Evolutionary conservation across 2,797 vertebrate genomes (phyloP).

Genomic region (Acanthopagrus latus): DNA sequence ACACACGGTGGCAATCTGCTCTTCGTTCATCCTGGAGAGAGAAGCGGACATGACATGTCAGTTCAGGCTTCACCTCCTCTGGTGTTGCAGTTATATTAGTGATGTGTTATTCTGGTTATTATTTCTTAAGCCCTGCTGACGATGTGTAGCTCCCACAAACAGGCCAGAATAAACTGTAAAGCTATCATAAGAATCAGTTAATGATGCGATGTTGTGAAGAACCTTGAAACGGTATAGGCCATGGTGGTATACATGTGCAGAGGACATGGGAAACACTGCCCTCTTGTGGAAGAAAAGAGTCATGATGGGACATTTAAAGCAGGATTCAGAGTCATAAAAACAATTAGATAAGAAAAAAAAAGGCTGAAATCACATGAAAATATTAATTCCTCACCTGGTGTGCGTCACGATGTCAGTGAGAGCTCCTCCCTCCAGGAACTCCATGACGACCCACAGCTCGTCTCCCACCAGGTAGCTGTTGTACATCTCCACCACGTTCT

Average conservation of each 20-base stretch:
- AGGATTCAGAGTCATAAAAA: neutral
- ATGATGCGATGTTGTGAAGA: too few species aligned
- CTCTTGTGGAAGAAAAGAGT: conserved; percentile 59
- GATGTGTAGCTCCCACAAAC: neutral
- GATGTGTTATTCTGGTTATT: neutral
- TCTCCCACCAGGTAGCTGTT: conserved; percentile 98
- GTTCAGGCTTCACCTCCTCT: neutral
- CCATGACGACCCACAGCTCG: conserved; percentile 99
- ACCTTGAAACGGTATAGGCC: neutral
- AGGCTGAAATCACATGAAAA: neutral
- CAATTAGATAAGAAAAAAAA: neutral
- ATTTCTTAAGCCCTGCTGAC: neutral
- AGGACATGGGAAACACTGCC: conserved; percentile 52
- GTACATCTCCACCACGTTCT: conserved; percentile 99
- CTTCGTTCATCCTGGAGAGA: conserved; percentile 92
- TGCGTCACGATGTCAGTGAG: conserved; percentile 96
- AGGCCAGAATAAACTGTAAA: neutral
- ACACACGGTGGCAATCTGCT: conserved; percentile 96
- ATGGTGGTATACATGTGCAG: neutral
- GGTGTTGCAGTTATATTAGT: neutral
- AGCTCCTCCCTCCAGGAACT: conserved; percentile 96
- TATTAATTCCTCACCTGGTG: conserved; percentile 87
- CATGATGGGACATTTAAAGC: neutral
- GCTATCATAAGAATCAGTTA: neutral
- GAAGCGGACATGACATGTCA: neutral